A percentile compares a stretch with the other conserved stretches of the same genome.
These are phyloP conservation scores for Ethmia dodecea DNA, from an alignment of 2,888 invertebrate genomes.

Conservation along the genomic window DNA sequence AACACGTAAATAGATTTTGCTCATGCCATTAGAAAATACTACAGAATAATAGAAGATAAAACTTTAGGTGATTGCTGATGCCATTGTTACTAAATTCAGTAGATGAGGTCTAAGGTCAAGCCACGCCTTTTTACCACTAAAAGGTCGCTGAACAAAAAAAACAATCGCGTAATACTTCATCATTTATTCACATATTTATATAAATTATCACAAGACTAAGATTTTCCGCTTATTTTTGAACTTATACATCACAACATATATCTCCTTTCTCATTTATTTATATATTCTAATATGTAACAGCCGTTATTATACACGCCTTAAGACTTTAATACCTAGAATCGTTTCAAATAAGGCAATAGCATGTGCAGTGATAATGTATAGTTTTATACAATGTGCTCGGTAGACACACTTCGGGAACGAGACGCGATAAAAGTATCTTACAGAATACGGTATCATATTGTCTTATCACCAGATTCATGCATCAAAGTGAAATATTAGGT, in stretches of 20 bases:
- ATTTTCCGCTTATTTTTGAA: conserved; percentile 64
- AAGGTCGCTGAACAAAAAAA: conserved; percentile 20
- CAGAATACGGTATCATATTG: conserved; percentile 54
- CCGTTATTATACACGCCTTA: conserved; percentile 52
- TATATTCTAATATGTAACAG: conserved; percentile 66
- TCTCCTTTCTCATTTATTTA: conserved; percentile 44
- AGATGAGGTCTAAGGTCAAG: too few species aligned
- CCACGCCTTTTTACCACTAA: too few species aligned
- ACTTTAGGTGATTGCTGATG: too few species aligned
- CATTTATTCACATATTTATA: conserved; percentile 74
- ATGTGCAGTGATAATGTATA: conserved; percentile 34
- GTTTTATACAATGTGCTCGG: conserved; percentile 37
- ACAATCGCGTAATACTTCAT: conserved; percentile 59
- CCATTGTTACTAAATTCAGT: too few species aligned
- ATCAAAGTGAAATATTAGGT: conserved; percentile 18
- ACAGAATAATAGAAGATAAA: too few species aligned
- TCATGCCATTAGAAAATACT: too few species aligned
- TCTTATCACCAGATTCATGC: conserved; percentile 47
- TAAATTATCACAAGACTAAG: conserved; percentile 76
- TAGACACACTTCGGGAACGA: conserved; percentile 25
- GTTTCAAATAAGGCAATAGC: conserved; percentile 65
- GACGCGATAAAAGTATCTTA: conserved; percentile 40
- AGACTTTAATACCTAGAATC: conserved; percentile 38
- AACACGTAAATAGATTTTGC: too few species aligned
- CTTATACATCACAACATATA: conserved; percentile 74